These are phyloP conservation scores for Drosophila formosana DNA, from an alignment of 2,888 invertebrate genomes.

Conservation along the genomic window DNA sequence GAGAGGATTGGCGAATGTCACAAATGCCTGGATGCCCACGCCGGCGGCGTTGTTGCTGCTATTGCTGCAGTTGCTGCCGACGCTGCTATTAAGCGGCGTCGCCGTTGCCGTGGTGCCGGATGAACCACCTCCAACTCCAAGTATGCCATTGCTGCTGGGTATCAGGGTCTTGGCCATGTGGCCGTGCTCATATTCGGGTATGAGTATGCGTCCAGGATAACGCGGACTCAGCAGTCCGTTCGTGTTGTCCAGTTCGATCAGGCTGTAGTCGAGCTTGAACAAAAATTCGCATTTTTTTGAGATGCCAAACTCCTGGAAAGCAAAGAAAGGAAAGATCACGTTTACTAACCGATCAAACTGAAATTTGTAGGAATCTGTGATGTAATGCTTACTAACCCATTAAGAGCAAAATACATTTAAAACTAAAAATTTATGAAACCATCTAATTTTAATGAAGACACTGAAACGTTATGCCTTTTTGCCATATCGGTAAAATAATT, in stretches of 20 bases:
- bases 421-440: no score
- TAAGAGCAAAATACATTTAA: no score
- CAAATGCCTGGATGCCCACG: constrained; percentile 76
- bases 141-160: constrained; percentile 59
- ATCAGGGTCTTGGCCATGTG: constrained; percentile 75
- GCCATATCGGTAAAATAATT: no score
- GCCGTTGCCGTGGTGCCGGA: constrained; percentile 54
- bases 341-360: neutral
- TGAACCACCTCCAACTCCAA: constrained; percentile 40
- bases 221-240: constrained; percentile 89
- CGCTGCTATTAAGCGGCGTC: constrained; percentile 52
- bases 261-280: constrained; percentile 89
- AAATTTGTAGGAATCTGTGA: neutral
- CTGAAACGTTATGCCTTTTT: no score
- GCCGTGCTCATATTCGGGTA: constrained; percentile 87
- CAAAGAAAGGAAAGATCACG: neutral
- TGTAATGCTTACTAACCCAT: no score
- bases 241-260: constrained; percentile 88
- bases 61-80: constrained; percentile 56
- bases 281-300: constrained; percentile 88
- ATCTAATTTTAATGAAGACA: no score
- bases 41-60: constrained; percentile 36
- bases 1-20: constrained; percentile 77
- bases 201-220: constrained; percentile 90
- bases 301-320: constrained; percentile 87